Evolutionary conservation across 1,140 invertebrate genomes (phyloP), one percentile per base, ranked within the genome.

Genomic region (Euwallacea similis): DNA sequence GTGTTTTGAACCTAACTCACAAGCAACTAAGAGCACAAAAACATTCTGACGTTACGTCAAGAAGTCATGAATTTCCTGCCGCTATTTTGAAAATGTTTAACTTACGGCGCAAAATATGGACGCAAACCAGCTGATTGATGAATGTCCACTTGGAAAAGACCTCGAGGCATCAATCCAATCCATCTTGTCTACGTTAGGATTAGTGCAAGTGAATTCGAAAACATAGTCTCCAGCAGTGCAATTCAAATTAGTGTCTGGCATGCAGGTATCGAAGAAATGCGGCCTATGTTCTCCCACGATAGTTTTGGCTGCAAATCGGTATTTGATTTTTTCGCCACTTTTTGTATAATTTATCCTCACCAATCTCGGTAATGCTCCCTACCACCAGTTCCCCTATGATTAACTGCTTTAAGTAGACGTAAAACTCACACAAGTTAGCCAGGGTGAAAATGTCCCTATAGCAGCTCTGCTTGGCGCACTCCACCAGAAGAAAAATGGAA

Each of bases 101-200:
- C 89, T 90, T 84, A 93, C 91, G 74, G 88, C 86, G 66, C 89
- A 81, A 77, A 89, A 93, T 33, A 89, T 80, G 16, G 88, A 85
- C 59, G 85, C 86, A 75, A 87, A 92, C 9, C 88, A 80, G 1
- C 89, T 87, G 11, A 91, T 79, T 0, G 90, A 86, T 6, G 92
- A 85, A 81, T 94, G 92, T 11, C 90, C 91, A 2, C 91, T 93
- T 0, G 91, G 92, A 79, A 94, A 94, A 21, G 90, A 92, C 76
- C 88, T 88, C 70, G 86, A 88, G n/a, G 88, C 85, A 81, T 93
- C 91, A 44, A 82, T 84, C 61, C 89, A 76, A 56, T 84, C 80
- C 73, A 85, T 85, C 11, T 78, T 73, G 7, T 83, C 83, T 71
- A 84, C 78, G 13, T 82, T 73, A 11, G 80, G 82, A 75, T 87